Base-by-base conservation (phyloP, 1,140 invertebrate genomes). In the Capitella teleta region DNA sequence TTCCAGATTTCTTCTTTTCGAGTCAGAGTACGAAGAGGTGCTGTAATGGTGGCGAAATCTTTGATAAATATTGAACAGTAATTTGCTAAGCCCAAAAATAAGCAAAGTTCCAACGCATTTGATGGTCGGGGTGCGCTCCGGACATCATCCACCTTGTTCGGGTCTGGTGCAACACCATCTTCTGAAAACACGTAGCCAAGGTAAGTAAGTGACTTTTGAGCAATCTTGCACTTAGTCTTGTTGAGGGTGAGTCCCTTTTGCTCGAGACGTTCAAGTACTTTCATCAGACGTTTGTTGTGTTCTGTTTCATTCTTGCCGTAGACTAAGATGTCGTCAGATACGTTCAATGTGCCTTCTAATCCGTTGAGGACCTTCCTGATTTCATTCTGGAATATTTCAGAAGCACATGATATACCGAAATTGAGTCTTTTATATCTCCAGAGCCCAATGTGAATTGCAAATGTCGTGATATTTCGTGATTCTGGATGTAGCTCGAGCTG, bases 1-100 rank as follows among this genome's bases (percentile, higher is more conserved):
- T 49, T 47, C 52, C 53, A 62, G 2, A 5, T 8, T 6, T 16
- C 28, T 24, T 52, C 40, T 16, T 47, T 40, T 26, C 52, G 51
- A 18, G 52, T 54, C 8, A 64, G 48, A 19, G 40, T 44, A 16
- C 57, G 21, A 5, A 63, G 21, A 5, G 61, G 56, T 37, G 54
- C 46, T 10, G 47, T 49, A 28, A 57, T 48, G 23, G 46, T 52
- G 6, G 56, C 36, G 36, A 43, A 59, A 28, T 60, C 25, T 1
- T 40, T 28, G 2, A 54, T 51, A 19, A 44, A 57, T 43, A 38
- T 44, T 10, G 47, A 21, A 28, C 53, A 49, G 41, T 54, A 59
- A 1, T 43, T 26, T 4, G 41, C 28, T 14, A 55, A 43, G 3
- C 56, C 58, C 2, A 55, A 36, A 25, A 56, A 55, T 32, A 44